A percentile compares a stretch with the other conserved stretches of the same genome.
Evolutionary conservation across 1,140 invertebrate genomes (phyloP).

Genomic region (Drosophila obscura): DNA sequence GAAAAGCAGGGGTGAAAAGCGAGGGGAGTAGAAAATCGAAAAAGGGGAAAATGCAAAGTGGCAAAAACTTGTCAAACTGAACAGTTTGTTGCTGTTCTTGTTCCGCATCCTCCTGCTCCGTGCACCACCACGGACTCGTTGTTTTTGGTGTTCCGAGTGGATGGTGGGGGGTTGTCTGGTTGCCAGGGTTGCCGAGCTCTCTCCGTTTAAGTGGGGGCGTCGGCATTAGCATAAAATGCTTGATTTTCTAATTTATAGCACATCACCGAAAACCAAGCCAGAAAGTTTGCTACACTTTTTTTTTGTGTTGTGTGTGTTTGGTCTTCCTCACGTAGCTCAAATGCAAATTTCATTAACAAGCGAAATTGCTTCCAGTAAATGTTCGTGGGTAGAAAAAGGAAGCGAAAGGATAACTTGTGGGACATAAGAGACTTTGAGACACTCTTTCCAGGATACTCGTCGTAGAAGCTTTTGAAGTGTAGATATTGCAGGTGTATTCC

Average conservation of each 20-base stretch:
- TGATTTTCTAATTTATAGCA: conserved; percentile 82
- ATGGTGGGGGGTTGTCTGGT: conserved; percentile 5
- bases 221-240: conserved; percentile 78
- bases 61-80: conserved; percentile 75
- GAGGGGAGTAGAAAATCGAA: conserved; percentile 33
- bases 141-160: conserved; percentile 30
- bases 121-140: not conserved
- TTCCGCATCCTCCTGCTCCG: too few relatives aligned
- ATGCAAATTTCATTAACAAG: conserved; percentile 83
- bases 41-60: conserved; percentile 70
- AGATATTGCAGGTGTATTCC: not conserved
- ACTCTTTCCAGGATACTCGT: conserved; percentile 1
- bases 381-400: conserved; percentile 22
- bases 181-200: too few relatives aligned
- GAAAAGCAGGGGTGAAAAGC: conserved; percentile 29
- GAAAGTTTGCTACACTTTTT: conserved; percentile 54
- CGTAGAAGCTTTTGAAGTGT: not conserved
- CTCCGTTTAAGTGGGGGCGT: conserved; percentile 48
- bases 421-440: conserved; percentile 15
- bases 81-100: conserved; percentile 37
- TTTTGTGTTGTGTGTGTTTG: conserved; percentile 36
- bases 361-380: conserved; percentile 71
- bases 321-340: conserved; percentile 67
- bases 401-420: conserved; percentile 28
- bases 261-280: conserved; percentile 68